Evolutionary conservation across 2,888 invertebrate genomes (phyloP), one percentile per base, ranked within the genome.

Genomic region (Epinotia brunnichana): DNA sequence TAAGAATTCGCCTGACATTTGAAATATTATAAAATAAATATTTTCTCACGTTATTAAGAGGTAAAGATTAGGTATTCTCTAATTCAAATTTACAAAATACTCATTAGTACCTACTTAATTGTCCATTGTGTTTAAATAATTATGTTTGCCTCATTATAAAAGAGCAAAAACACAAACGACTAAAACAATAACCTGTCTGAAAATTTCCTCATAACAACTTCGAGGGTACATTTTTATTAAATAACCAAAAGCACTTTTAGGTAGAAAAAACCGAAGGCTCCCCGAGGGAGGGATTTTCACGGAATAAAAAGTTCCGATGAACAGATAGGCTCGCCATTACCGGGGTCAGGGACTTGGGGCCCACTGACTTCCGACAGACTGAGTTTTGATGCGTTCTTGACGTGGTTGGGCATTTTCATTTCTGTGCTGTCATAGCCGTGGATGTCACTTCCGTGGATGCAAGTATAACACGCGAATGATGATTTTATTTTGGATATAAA

Each of bases 191-290:
- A 24, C n/a, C 19, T 15, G 3, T 35, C 59, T 48, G n/a, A 72
- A 39, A 57, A 56, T 56, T 68, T 56, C 39, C 39, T 62, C 56
- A 44, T 56, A 70, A 71, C 66, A 71, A 67, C 67, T 61, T 72
- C 48, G 67, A 29, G 71, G 67, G 61, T 70, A 66, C 53, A 72
- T 72, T 67, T 71, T 72, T 72, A 72, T 72, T 72, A 72, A 72
- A 67, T 72, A 67, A 72, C 67, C 67, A 11, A 64, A 56, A 70
- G 71, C 51, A 63, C 57, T 73, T 68, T 73, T 63, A 51, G 62
- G 56, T 53, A 24, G 57, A 63, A 68, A 66, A 72, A 73, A 69
- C 57, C 68, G 56, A 69, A 53, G 15, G 29, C 39, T 4, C 21
- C 73, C 71, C 68, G 3, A 51, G 68, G 73, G 73, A 68, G 24